phyloP scores from a whole-genome alignment of 2,888 invertebrate genomes.

The Morpho deidamia region DNA sequence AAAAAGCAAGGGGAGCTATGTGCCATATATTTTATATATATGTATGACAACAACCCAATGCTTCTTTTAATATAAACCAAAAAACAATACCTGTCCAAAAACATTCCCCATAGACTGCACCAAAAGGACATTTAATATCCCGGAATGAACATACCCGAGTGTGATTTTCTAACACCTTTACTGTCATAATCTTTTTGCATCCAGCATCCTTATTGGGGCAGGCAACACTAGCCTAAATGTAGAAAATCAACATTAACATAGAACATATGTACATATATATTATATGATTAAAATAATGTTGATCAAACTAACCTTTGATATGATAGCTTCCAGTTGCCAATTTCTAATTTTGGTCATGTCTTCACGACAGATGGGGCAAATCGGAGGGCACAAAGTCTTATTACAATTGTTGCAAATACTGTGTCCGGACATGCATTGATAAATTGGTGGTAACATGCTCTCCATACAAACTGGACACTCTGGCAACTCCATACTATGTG shows the following conservation, averaged over 20 bases:
- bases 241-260: too few species aligned
- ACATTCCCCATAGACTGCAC: constrained; percentile 57
- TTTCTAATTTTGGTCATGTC: constrained; percentile 67
- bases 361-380: constrained; percentile 63
- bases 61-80: too few species aligned
- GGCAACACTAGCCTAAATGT: constrained; percentile 44
- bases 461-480: constrained; percentile 67
- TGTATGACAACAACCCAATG: too few species aligned
- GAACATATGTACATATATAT: too few species aligned
- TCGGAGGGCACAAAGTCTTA: constrained; percentile 41
- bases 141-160: constrained; percentile 64
- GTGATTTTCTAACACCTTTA: constrained; percentile 47
- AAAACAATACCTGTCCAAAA: constrained; percentile 57
- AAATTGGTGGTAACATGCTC: constrained; percentile 58
- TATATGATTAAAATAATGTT: too few species aligned
- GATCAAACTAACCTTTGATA: constrained; percentile 41
- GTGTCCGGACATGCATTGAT: constrained; percentile 62
- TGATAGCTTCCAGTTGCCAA: constrained; percentile 59
- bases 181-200: constrained; percentile 48
- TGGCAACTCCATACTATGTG: constrained; percentile 42
- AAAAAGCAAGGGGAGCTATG: too few species aligned
- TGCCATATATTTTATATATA: too few species aligned
- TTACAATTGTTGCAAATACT: constrained; percentile 61
- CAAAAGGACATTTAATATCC: constrained; percentile 58
- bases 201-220: constrained; percentile 56